Conservation (phyloP, 92 coral and sea anemone genomes). For the Montipora capitata region DNA sequence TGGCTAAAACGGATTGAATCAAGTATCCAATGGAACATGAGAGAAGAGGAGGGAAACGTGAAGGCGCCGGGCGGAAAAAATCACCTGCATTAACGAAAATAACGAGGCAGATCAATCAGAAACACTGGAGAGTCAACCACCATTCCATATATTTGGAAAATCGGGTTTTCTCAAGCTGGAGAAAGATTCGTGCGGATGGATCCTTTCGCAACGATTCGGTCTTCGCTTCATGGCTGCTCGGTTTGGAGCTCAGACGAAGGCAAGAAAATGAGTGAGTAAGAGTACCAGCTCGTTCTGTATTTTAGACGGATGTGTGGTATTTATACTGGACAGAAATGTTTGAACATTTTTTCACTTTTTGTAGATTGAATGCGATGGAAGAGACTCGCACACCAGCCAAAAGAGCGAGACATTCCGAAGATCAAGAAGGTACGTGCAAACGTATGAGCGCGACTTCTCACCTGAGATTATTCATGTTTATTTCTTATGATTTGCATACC, state of each 20-base stretch:
- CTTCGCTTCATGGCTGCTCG: conserved; percentile 12
- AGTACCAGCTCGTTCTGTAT: neutral
- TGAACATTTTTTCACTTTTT: neutral
- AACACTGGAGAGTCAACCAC: neutral
- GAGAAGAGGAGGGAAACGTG: neutral
- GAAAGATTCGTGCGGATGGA: conserved; percentile 9
- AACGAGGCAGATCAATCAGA: neutral
- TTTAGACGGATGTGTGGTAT: neutral
- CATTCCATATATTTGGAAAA: conserved; percentile 5
- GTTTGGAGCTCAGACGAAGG: conserved; percentile 18
- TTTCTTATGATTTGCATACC: neutral
- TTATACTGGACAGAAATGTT: conserved; percentile 27
- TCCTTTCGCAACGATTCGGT: conserved; percentile 13
- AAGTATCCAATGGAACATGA: no score
- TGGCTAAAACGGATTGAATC: no score
- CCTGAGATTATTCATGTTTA: neutral
- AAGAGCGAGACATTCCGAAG: neutral
- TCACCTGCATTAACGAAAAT: neutral
- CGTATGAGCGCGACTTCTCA: neutral
- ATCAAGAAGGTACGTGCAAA: conserved; percentile 16
- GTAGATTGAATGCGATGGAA: neutral
- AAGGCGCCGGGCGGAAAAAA: neutral
- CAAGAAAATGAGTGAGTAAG: neutral
- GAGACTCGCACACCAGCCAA: neutral
- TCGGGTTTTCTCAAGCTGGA: neutral